phyloP scores from a whole-genome alignment of 2,113 vertebrate genomes.

The Sceloporus undulatus region DNA sequence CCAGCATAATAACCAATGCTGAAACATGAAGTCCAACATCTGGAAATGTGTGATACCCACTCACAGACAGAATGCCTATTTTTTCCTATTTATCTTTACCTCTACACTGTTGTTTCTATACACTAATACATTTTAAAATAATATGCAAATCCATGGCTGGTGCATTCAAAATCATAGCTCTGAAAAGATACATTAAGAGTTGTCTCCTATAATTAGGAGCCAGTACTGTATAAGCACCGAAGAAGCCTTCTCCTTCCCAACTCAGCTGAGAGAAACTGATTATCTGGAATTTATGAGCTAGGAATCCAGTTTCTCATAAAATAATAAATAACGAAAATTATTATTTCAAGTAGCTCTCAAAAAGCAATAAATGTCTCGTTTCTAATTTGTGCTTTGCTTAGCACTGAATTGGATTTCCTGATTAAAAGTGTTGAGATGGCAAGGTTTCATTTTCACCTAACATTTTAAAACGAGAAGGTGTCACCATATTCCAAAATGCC shows the following conservation, averaged over 20 bases:
- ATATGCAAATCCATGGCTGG: neutral
- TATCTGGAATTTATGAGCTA: constrained; percentile 5
- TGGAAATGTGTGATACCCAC: no score
- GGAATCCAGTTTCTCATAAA: neutral
- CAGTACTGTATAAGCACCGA: neutral
- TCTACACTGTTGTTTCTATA: neutral
- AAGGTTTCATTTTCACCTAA: neutral
- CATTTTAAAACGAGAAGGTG: neutral
- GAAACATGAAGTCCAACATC: no score
- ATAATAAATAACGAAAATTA: constrained; percentile 8
- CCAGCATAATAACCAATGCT: no score
- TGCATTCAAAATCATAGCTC: neutral
- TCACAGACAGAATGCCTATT: no score
- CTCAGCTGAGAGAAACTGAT: neutral
- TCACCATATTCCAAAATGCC: neutral
- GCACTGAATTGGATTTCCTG: neutral
- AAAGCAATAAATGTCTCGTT: neutral
- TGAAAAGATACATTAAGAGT: neutral
- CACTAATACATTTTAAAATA: neutral
- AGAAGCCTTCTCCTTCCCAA: neutral
- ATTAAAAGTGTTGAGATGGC: neutral
- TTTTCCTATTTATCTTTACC: neutral
- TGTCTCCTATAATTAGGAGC: neutral
- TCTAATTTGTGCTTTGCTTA: constrained; percentile 2
- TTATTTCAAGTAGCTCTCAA: neutral